These are phyloP conservation scores for Chaetophractus vellerosus DNA, from an alignment of 2,797 vertebrate species.

Conservation along the genomic window DNA sequence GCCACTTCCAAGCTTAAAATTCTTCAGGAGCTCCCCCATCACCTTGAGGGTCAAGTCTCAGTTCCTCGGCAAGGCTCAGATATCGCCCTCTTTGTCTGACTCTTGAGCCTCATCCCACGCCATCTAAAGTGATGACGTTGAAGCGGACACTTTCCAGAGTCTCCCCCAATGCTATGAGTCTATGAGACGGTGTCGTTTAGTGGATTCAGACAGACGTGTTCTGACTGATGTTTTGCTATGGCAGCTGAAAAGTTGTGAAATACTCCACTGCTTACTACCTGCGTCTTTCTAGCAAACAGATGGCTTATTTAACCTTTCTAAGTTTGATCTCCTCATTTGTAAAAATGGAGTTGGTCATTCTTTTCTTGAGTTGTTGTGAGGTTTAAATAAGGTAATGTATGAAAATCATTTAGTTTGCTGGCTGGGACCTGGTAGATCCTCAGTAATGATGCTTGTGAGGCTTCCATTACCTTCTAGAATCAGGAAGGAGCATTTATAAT, in stretches of 20 bases:
- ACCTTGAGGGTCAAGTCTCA: no score
- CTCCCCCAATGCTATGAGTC: accelerated
- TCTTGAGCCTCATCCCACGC: no score
- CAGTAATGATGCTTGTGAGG: not conserved
- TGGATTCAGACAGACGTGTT: accelerated
- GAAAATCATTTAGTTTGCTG: not conserved
- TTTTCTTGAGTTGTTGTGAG: not conserved
- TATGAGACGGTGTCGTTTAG: not conserved
- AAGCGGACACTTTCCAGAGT: not conserved
- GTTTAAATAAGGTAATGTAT: not conserved
- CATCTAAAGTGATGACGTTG: no score
- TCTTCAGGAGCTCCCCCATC: no score
- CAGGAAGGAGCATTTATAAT: not conserved
- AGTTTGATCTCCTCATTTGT: not conserved
- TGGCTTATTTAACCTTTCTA: not conserved
- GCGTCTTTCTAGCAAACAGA: not conserved
- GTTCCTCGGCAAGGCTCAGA: no score
- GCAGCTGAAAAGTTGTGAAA: no score
- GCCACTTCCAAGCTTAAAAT: no score
- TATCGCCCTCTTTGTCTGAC: no score
- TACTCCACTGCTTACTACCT: not conserved
- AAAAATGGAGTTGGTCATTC: not conserved
- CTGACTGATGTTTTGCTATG: no score
- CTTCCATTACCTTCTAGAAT: not conserved
- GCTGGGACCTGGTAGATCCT: accelerated